phyloP scores from a whole-genome alignment of 1,140 invertebrate genomes.

The Brachionus rubens region DNA sequence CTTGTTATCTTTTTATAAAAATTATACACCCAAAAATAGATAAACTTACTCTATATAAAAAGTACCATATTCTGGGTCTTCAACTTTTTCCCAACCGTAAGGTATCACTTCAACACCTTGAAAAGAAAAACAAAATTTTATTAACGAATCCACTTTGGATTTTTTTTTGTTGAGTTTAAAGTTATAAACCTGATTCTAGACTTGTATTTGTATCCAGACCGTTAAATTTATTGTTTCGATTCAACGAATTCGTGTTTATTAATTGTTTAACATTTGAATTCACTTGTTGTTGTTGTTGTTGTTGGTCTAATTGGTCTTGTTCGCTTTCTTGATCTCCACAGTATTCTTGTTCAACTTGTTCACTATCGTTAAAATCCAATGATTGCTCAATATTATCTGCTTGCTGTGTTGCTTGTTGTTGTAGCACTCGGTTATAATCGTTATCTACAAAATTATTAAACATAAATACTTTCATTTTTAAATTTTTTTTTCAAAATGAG shows the following conservation, averaged over 20 bases:
- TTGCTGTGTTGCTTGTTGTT: background rate
- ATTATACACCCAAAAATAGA: slow-evolving; percentile 37
- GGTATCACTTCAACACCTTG: slow-evolving; percentile 71
- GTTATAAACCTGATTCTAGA: slow-evolving; percentile 17
- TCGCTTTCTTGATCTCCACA: slow-evolving; percentile 22
- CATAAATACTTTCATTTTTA: background rate
- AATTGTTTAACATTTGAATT: slow-evolving; percentile 11
- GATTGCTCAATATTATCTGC: slow-evolving; percentile 4
- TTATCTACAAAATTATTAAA: slow-evolving; percentile 15
- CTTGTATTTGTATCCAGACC: slow-evolving; percentile 35
- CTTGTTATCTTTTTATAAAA: slow-evolving; percentile 1
- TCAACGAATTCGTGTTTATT: background rate
- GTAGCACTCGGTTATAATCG: background rate
- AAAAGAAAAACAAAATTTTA: background rate
- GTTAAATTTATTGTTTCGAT: slow-evolving; percentile 31
- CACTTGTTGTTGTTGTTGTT: background rate
- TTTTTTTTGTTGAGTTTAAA: background rate
- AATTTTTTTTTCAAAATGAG: background rate
- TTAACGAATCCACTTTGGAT: background rate
- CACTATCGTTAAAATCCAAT: slow-evolving; percentile 3
- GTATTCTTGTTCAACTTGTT: slow-evolving; percentile 24
- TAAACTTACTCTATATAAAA: slow-evolving; percentile 87
- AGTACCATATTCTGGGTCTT: slow-evolving; percentile 92
- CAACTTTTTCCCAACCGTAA: slow-evolving; percentile 96
- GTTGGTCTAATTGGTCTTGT: background rate